Percentiles rank a stretch among this genome's conserved stretches.
Conservation (phyloP, 2,113 vertebrate genomes). For the Syrmaticus mikado region DNA sequence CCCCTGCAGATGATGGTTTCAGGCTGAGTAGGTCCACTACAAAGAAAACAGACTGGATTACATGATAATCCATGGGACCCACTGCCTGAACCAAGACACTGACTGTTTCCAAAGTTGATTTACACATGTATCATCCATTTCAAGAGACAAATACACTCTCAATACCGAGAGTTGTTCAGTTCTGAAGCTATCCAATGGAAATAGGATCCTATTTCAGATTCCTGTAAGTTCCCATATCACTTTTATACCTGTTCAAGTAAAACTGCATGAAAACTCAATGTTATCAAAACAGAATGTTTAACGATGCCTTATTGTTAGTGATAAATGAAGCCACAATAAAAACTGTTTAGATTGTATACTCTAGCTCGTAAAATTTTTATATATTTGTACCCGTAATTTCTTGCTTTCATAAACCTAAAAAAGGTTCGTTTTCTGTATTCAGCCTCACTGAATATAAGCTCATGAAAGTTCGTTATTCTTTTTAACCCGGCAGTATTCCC, state of each 20-base stretch:
- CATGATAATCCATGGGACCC: rapidly evolving
- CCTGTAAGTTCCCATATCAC: not conserved
- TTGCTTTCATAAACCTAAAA: not conserved
- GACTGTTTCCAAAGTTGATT: not conserved
- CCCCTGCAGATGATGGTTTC: not conserved
- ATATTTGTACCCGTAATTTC: not conserved
- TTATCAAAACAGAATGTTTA: not conserved
- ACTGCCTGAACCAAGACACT: not conserved
- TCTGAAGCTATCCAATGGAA: not conserved
- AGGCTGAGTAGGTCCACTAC: not conserved
- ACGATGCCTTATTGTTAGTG: not conserved
- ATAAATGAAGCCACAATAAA: not conserved
- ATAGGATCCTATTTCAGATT: not conserved
- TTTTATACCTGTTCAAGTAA: not conserved
- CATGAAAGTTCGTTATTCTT: not conserved
- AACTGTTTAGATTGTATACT: not conserved
- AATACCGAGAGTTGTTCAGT: not conserved
- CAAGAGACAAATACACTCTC: not conserved
- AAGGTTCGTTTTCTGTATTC: rapidly evolving
- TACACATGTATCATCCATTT: not conserved
- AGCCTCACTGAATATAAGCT: not conserved
- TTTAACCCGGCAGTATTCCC: not conserved
- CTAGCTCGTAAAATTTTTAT: too few relatives aligned
- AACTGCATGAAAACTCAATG: not conserved
- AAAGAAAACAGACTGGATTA: not conserved